A percentile compares a stretch with the other conserved stretches of the same genome.
Conservation (phyloP, 2,888 invertebrate genomes). For the Panopea generosa region DNA sequence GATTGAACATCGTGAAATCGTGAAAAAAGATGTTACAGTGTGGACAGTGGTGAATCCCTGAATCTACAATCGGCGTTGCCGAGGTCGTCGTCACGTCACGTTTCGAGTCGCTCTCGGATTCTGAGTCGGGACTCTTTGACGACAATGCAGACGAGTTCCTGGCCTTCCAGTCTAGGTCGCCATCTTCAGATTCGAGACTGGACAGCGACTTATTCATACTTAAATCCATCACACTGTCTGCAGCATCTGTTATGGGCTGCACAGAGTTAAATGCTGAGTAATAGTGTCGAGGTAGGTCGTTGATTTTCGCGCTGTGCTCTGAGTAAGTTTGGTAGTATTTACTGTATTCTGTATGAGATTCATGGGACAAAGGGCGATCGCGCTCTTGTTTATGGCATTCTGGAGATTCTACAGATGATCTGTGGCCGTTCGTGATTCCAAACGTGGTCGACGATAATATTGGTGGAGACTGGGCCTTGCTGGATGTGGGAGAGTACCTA, state of each 20-base stretch:
- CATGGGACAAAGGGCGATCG: slow-evolving; percentile 38
- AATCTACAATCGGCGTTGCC: slow-evolving; percentile 75
- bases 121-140: slow-evolving; percentile 71
- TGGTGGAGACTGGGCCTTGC: slow-evolving; percentile 61
- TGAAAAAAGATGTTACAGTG: slow-evolving; percentile 81
- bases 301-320: slow-evolving; percentile 55
- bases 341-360: slow-evolving; percentile 30
- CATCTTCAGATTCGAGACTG: slow-evolving; percentile 72
- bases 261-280: slow-evolving; percentile 37
- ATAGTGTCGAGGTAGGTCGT: slow-evolving; percentile 57
- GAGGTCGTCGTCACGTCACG: slow-evolving; percentile 79
- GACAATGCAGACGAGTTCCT: slow-evolving; percentile 61
- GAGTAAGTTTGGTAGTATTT: slow-evolving; percentile 48
- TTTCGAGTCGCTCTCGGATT: slow-evolving; percentile 77
- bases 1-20: slow-evolving; percentile 81
- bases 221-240: slow-evolving; percentile 77
- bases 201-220: slow-evolving; percentile 77
- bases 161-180: slow-evolving; percentile 64
- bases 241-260: slow-evolving; percentile 10
- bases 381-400: slow-evolving; percentile 41
- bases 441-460: slow-evolving; percentile 49
- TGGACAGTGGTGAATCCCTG: slow-evolving; percentile 79
- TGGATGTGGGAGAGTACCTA: slow-evolving; percentile 56
- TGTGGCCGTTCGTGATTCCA: slow-evolving; percentile 44
- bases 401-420: slow-evolving; percentile 40